Conservation (phyloP, 2,888 invertebrate species). For the Netelia virgata region DNA sequence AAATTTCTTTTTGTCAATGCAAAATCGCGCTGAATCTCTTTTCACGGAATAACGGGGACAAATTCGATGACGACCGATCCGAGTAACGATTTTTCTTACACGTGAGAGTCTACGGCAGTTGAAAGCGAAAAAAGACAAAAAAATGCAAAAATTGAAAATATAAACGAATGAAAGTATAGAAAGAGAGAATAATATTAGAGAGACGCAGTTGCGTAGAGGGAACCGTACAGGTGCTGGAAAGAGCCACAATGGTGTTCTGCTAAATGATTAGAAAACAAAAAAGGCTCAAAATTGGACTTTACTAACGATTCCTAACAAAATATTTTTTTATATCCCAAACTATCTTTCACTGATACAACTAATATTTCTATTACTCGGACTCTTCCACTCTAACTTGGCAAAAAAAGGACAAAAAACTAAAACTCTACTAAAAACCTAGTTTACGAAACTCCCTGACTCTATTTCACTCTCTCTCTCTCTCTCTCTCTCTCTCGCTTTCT, state of each 20-base stretch:
- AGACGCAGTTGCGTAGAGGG: conserved; percentile 39
- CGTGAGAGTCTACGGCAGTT: conserved; percentile 24
- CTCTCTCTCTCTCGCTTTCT: conserved; percentile 71
- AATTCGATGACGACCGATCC: not conserved
- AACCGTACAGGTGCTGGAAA: not conserved
- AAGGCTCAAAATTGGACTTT: conserved; percentile 33
- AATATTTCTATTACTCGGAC: conserved; percentile 32
- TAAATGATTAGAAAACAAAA: conserved; percentile 19
- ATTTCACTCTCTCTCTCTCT: conserved; percentile 59
- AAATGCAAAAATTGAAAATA: conserved; percentile 7
- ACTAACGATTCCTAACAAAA: conserved; percentile 32
- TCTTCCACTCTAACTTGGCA: conserved; percentile 41
- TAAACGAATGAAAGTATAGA: conserved; percentile 55
- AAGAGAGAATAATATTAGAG: conserved; percentile 61
- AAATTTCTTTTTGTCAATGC: not conserved
- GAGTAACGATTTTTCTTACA: not conserved
- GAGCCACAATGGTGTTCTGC: conserved; percentile 6
- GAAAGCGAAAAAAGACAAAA: conserved; percentile 12
- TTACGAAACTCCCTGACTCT: conserved; percentile 33
- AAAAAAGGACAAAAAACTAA: conserved; percentile 43
- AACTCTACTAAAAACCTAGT: conserved; percentile 39
- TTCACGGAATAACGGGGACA: not conserved
- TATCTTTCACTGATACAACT: conserved; percentile 48
- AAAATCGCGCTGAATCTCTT: not conserved
- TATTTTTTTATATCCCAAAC: conserved; percentile 39